Base-by-base conservation (phyloP, 1,140 invertebrate genomes). In the Aricia agestis region DNA sequence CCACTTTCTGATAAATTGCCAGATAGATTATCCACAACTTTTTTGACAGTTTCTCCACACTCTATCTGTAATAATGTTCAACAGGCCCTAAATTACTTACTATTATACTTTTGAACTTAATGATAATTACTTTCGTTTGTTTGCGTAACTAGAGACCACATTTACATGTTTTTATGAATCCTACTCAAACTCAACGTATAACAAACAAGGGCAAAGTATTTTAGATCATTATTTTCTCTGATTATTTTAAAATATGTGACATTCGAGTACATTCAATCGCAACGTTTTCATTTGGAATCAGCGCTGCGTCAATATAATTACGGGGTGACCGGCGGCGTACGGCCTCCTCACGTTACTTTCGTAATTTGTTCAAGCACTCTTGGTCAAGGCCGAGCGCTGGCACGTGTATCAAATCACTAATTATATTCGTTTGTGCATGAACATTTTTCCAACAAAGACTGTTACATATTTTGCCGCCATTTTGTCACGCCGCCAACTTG, bases 361-460 rank as follows among this genome's bases (percentile, higher is more conserved):
- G 45, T 52, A 52, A 52, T 52, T 52, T 15, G 45, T 52, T 52
- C 45, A 52, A 52, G 45, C 45, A 52, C 45, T 52, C 45, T 52
- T 52, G 45, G 45, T 13, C 45, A 15, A 52, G 45, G 45, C 45
- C 45, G 45, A 52, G 41, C 41, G 41, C 41, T 42, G 45, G 45
- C 45, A 52, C 45, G 45, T 52, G 45, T 52, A 52, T 15, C 45
- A 52, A 52, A 52, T 52, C 45, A 52, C 45, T 52, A 52, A 52
- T 52, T 52, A 52, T 52, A 52, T 52, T 52, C 45, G 45, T 52
- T 52, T 52, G 45, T 52, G 45, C 45, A 52, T 52, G 45, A 52
- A 52, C 45, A 52, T 52, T 52, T 52, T 52, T 52, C 11, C 36
- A 13, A 52, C 45, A 52, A 52, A 52, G 45, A 15, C 13, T 15